phyloP scores from a whole-genome alignment of 1,140 invertebrate species.

The Listronotus oregonensis region DNA sequence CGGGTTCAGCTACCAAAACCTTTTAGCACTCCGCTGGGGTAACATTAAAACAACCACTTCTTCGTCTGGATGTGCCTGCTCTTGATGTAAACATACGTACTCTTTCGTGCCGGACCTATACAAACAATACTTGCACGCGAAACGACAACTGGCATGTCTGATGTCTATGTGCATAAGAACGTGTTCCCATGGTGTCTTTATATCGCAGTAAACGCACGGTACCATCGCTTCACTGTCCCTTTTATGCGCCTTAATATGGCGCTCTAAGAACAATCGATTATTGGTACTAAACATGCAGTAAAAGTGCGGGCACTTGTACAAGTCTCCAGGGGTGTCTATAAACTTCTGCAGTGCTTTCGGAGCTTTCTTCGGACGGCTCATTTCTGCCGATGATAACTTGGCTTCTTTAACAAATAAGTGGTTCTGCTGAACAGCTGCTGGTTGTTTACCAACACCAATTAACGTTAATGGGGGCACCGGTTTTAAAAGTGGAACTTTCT shows the following conservation, averaged over 20 bases:
- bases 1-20: conserved; percentile 27
- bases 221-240: conserved; percentile 32
- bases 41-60: conserved; percentile 30
- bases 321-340: conserved; percentile 30
- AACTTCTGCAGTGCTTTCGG: conserved; percentile 39
- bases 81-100: conserved; percentile 63
- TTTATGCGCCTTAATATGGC: conserved; percentile 57
- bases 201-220: conserved; percentile 51
- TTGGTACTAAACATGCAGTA: conserved; percentile 61
- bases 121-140: conserved; percentile 65
- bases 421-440: conserved; percentile 1
- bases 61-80: conserved; percentile 34
- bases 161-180: conserved; percentile 46
- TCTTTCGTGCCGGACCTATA: conserved; percentile 60
- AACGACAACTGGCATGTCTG: conserved; percentile 61
- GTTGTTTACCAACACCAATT: conserved; percentile 8
- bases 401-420: conserved; percentile 37
- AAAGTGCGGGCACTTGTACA: conserved; percentile 65
- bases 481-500: conserved; percentile 8
- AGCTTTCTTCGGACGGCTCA: conserved; percentile 35
- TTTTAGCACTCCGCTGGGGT: conserved; percentile 19
- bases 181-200: conserved; percentile 41
- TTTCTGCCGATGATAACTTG: conserved; percentile 30
- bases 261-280: conserved; percentile 49
- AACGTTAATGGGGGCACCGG: conserved; percentile 24